phyloP scores from a whole-genome alignment of 2,113 vertebrate genomes.

The Oncorhynchus clarkii region DNA sequence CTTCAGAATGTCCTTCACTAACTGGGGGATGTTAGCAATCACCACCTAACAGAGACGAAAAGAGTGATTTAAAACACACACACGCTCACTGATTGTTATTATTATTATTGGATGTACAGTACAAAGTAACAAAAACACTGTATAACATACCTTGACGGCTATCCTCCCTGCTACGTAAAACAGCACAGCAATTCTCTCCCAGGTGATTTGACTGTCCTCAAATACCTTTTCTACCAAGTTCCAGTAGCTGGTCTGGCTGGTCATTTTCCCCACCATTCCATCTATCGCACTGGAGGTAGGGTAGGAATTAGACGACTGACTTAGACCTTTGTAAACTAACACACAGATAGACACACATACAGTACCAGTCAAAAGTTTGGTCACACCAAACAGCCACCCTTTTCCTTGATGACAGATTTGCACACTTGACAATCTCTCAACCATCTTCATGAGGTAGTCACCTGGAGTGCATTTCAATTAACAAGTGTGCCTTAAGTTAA shows the following conservation, averaged over 20 bases:
- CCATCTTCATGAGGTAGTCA: no score
- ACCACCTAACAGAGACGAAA: slow-evolving; percentile 28
- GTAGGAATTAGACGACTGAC: slow-evolving; percentile 1
- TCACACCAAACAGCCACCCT: no score
- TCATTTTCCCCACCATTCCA: slow-evolving; percentile 5
- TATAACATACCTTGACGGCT: slow-evolving; percentile 33
- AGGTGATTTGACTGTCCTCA: slow-evolving; percentile 33
- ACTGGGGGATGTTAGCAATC: slow-evolving; percentile 8
- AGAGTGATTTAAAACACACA: background rate
- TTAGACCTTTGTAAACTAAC: background rate
- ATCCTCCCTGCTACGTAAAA: slow-evolving; percentile 41
- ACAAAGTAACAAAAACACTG: background rate
- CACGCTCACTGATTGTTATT: background rate
- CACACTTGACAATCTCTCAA: no score
- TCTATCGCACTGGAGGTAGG: slow-evolving; percentile 28
- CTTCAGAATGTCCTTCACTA: slow-evolving; percentile 25
- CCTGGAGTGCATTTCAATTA: no score
- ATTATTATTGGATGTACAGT: no score
- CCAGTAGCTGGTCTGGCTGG: slow-evolving; percentile 21
- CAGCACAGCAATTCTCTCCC: slow-evolving; percentile 45
- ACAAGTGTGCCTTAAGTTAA: no score
- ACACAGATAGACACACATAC: background rate
- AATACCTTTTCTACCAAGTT: slow-evolving; percentile 32
- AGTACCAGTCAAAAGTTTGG: no score
- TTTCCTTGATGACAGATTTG: no score